These are phyloP conservation scores for Planococcus citri DNA, from an alignment of 1,140 invertebrate genomes.

Conservation along the genomic window DNA sequence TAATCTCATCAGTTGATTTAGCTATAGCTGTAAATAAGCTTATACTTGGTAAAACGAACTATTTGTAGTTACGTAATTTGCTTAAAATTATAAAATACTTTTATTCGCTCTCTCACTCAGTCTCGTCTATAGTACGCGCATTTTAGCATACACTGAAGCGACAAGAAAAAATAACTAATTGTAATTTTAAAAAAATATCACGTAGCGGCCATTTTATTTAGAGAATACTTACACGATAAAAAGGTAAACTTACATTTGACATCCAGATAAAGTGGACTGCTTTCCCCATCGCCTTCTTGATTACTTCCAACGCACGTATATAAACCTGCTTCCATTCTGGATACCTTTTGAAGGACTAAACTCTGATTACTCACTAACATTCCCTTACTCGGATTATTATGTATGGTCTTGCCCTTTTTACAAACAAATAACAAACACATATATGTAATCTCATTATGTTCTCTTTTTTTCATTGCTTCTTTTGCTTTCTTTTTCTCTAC, in stretches of 20 bases:
- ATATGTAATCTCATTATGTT: not conserved
- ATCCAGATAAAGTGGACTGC: constrained; percentile 63
- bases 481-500: too few relatives aligned
- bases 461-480: not conserved
- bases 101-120: too few relatives aligned
- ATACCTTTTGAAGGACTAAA: constrained; percentile 66
- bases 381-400: constrained; percentile 35
- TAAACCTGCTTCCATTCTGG: constrained; percentile 54
- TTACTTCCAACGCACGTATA: constrained; percentile 78
- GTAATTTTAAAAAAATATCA: constrained; percentile 5
- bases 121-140: not conserved
- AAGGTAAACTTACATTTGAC: constrained; percentile 65
- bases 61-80: not conserved
- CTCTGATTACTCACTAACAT: constrained; percentile 78
- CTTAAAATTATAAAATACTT: not conserved
- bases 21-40: too few relatives aligned
- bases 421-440: constrained; percentile 10
- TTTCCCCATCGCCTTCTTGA: constrained; percentile 69
- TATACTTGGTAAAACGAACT: not conserved
- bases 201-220: not conserved
- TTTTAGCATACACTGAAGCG: too few relatives aligned
- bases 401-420: constrained; percentile 43
- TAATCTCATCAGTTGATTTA: not conserved
- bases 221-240: constrained; percentile 5
- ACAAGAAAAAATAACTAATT: not conserved